Evolutionary conservation across 2,113 vertebrate species (phyloP), one percentile per base, ranked within the genome.

Genomic region (Trichomycterus rosablanca): DNA sequence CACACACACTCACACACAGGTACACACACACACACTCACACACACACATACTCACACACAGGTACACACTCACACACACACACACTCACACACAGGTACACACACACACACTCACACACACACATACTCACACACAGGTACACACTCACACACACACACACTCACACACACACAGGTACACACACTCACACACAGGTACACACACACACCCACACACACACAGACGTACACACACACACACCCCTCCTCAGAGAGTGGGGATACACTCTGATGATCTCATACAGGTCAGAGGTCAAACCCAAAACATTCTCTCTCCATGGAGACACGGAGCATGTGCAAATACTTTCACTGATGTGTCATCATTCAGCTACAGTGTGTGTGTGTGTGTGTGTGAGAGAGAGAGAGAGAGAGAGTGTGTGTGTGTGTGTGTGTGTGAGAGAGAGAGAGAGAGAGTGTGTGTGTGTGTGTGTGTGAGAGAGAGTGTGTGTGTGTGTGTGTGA

Each of bases 111-210:
- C 3, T 18, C 48, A 43, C 11, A 37, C 40, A 61, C 18, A 45
- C 40, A 56, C 35, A 26, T 49, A 48, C 48, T n/a, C n/a, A n/a
- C n/a, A n/a, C 53, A 95, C 89, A 87, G 95, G 95, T 98, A 43
- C 11, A 37, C 40, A 61, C 18, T 43, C 40, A 56, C 35, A 26
- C 56, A 48, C 48, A n/a, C n/a, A n/a, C n/a, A n/a, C n/a, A n/a
- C n/a, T n/a, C n/a, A n/a, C n/a, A n/a, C n/a, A n/a, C n/a, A n/a
- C 53, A 95, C 89, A 87, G 95, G 95, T 98, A 43, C 11, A 37
- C 40, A 61, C 18, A 45, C 40, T 49, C 35, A 26, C 56, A 48
- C 48, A n/a, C n/a, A n/a, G n/a, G n/a, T n/a, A 37, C 14, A 50
- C 23, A 14, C 45, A 20, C 2, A 22, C 20, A 46, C 18, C 6